phyloP scores from a whole-genome alignment of 2,797 vertebrate genomes.

The Chaetophractus vellerosus region DNA sequence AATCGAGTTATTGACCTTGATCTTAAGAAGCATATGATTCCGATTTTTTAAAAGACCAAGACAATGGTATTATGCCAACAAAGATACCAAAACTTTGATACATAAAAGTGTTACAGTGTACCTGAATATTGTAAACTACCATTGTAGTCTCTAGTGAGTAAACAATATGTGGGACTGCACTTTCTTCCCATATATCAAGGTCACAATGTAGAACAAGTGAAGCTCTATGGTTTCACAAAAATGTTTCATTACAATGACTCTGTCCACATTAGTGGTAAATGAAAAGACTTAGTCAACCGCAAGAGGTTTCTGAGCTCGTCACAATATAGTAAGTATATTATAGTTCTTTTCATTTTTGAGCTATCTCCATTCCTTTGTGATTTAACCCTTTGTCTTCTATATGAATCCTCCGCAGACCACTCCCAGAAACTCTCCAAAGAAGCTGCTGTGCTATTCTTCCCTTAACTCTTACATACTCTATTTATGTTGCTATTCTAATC shows the following conservation, averaged over 20 bases:
- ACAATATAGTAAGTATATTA: background rate
- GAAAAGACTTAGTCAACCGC: background rate
- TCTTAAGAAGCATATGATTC: constrained; percentile 12
- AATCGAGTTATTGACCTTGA: constrained; percentile 28
- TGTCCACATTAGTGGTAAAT: background rate
- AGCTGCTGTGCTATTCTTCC: background rate
- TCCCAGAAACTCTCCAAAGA: background rate
- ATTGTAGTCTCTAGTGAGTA: background rate
- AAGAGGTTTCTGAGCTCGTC: background rate
- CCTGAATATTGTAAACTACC: background rate
- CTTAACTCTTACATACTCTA: background rate
- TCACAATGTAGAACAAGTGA: background rate
- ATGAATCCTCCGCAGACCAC: background rate
- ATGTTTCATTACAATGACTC: background rate
- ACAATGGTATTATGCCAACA: background rate
- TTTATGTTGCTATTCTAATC: background rate
- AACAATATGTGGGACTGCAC: accelerated
- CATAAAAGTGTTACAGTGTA: background rate
- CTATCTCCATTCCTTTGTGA: background rate
- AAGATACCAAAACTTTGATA: background rate
- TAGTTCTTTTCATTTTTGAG: constrained; percentile 13
- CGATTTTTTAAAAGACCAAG: constrained; percentile 24
- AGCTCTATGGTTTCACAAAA: background rate
- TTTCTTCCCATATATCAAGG: background rate
- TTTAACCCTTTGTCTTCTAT: background rate